Percentiles rank a stretch among this genome's conserved stretches.
These are phyloP conservation scores for Galbula dea DNA, from an alignment of 2,113 vertebrate genomes.

Conservation along the genomic window DNA sequence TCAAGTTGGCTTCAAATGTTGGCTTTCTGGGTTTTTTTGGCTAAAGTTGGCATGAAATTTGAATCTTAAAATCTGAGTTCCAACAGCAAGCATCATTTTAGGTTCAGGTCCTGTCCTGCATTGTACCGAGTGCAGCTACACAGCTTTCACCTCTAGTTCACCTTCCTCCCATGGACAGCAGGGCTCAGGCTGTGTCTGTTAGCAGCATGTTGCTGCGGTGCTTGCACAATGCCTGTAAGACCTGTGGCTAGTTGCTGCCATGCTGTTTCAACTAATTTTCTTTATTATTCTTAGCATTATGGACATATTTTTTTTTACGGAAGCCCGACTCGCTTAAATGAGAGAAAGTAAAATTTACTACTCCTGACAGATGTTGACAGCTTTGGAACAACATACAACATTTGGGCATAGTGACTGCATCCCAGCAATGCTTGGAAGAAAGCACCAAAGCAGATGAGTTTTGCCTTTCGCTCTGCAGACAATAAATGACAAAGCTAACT, in stretches of 20 bases:
- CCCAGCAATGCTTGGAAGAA: not conserved
- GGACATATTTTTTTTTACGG: not conserved
- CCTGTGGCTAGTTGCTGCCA: not conserved
- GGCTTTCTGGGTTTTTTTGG: not conserved
- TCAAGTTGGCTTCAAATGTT: not conserved
- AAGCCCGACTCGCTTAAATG: not conserved
- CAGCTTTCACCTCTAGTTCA: not conserved
- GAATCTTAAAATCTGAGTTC: not conserved
- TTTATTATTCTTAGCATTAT: slow-evolving; percentile 4
- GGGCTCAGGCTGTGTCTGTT: not conserved
- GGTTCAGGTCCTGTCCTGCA: not conserved
- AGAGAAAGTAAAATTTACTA: not conserved
- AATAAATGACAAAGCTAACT: not conserved
- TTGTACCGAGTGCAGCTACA: not conserved
- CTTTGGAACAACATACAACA: not conserved
- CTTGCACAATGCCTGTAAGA: not conserved
- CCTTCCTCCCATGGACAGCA: not conserved
- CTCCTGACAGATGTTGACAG: not conserved
- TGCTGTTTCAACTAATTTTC: not conserved
- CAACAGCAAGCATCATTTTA: not conserved
- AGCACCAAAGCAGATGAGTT: not conserved
- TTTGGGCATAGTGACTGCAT: not conserved
- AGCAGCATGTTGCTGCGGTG: not conserved
- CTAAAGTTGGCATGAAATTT: not conserved
- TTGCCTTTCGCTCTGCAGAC: not conserved